Evolutionary conservation across 2,113 vertebrate genomes (phyloP), one percentile per base, ranked within the genome.

Genomic region (Macaca fascicularis): DNA sequence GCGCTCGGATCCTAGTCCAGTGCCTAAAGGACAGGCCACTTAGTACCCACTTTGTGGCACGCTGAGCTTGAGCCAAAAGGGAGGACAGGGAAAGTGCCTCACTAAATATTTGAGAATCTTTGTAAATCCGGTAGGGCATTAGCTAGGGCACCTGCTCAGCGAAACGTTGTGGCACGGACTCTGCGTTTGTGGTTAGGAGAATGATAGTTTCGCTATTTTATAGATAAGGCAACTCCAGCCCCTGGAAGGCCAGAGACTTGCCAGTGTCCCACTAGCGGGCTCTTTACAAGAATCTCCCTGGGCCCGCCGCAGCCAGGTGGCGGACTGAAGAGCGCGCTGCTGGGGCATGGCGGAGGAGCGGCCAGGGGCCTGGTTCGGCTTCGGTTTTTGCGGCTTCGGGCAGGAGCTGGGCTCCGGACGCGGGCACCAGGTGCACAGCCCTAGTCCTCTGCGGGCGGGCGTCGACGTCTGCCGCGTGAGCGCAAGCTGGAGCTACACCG

Each of bases 361-460:
- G 50, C 78, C 23, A 0, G 93, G 96, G 10, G 2, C 80, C 30
- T 99, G 99, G 99, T 99, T 99, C 40, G 99, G 99, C 0, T 99
- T 99, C 27, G 99, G 99, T 0, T 99, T 99, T 70, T 99, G 99
- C 52, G 98, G 98, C 2, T 99, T 99, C 82, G 99, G 98, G 76
- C 99, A 99, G 97, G 99, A 98, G 4, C 89, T 57, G 82, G 97
- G 93, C 72, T 84, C 79, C 0, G 84, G 90, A 50, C 10, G 3
- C 32, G 52, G 40, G 52, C 9, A 2, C 10, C 90, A 67, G 35
- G 76, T 98, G 12, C 38, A 30, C 67, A 80, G 83, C 20, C 97
- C 98, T 0, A 95, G 97, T 85, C 97, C 94, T 23, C 81, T 98
- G 94, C 35, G 1, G 43, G n/a, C 48, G 1, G 89, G 45, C 27